Evolutionary conservation across 1,140 invertebrate species (phyloP), one percentile per base, ranked within the genome.

Genomic region (Oscheius sp.): DNA sequence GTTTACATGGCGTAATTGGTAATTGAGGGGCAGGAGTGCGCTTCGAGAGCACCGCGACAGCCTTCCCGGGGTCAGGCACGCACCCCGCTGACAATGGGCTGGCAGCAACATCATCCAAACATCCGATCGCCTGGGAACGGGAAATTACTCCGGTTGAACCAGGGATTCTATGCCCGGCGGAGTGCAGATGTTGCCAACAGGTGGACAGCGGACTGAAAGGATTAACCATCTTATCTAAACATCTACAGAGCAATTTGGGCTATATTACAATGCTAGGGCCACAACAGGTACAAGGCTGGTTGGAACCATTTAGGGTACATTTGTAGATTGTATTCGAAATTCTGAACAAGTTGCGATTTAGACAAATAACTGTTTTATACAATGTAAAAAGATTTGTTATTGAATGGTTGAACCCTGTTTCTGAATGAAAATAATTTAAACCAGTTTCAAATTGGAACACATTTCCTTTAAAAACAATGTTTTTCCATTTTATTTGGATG

Each of bases 1-100:
- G 49, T 55, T 55, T 55, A 55, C 49, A 55, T 26, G 49, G 7
- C 49, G 28, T 55, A 55, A 55, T 55, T 55, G 49, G 49, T 55
- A 55, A 55, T 55, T 55, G 49, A 55, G 49, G 49, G 49, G 15
- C 23, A n/a, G 49, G 49, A 55, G 49, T 55, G 49, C 49, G 49
- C 49, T 55, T 55, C 49, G 28, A 55, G 49, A 55, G 49, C 49
- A 55, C 15, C 7, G 23, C 49, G 49, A 55, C 49, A 55, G 49
- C 49, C 49, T 26, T 55, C 23, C 15, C 49, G 49, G 49, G 49
- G 49, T 55, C 49, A 55, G 49, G 7, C 10, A 55, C 49, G 15
- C 15, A 55, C 49, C 49, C 49, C 49, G 49, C 49, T 20, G 49
- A 23, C 7, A 55, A 7, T 23, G 28, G 7, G 49, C 15, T 55